Conservation (phyloP, 2,797 vertebrate species). For the Hippopotamyrus pictus region DNA sequence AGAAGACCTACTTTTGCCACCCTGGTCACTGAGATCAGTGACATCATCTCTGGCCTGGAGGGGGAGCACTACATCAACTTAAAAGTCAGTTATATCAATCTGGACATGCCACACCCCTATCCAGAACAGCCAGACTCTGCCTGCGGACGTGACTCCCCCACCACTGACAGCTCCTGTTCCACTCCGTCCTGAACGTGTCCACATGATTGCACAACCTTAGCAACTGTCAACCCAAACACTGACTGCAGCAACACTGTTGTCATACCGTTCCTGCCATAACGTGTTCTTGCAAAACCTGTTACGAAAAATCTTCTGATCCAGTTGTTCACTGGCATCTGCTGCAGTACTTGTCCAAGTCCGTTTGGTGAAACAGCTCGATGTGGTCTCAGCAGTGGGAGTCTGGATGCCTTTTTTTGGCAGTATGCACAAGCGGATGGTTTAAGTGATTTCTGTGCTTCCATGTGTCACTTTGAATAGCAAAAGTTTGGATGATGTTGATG, state of each 20-base stretch:
- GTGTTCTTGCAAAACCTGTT: not conserved
- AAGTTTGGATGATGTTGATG: not conserved
- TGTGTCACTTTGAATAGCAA: not conserved
- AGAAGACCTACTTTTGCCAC: slow-evolving; percentile 67
- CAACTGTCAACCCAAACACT: slow-evolving; percentile 18
- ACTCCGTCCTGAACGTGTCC: not conserved
- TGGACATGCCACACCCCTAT: slow-evolving; percentile 65
- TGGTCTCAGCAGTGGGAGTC: not conserved
- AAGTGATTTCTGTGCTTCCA: not conserved
- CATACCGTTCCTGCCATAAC: not conserved
- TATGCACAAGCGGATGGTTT: not conserved
- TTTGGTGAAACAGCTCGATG: not conserved
- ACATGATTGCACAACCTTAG: not conserved
- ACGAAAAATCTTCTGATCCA: not conserved
- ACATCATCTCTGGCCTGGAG: slow-evolving; percentile 61
- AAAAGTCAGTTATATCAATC: slow-evolving; percentile 73
- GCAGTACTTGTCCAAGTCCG: not conserved
- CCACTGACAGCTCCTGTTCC: slow-evolving; percentile 27
- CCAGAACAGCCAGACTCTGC: slow-evolving; percentile 34
- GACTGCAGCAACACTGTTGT: not conserved
- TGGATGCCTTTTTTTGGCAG: not conserved
- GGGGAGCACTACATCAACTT: slow-evolving; percentile 88
- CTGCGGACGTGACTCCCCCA: slow-evolving; percentile 40
- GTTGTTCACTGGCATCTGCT: not conserved
- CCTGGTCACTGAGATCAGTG: slow-evolving; percentile 66